Base-by-base conservation (phyloP, 2,113 vertebrate genomes). In the Nesogale talazaci region DNA sequence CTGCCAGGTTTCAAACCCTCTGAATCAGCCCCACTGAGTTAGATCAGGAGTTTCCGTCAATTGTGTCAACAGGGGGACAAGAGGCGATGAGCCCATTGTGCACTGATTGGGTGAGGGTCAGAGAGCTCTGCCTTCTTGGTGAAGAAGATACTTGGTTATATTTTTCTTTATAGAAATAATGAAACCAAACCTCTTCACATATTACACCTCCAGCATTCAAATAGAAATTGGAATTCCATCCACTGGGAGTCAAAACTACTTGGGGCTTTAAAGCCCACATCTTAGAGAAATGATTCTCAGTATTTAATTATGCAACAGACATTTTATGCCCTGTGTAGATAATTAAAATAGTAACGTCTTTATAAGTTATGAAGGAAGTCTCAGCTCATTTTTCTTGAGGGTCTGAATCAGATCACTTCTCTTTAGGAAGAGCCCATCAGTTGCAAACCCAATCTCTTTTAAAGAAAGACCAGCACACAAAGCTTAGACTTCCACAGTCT, bases 271-370 rank as follows among this genome's bases (percentile, higher is more conserved):
- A 69, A 76, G 72, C 16, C 42, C 78, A 29, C 57, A 74, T 52
- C 65, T 92, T 78, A 83, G 80, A 92, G 61, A 76, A 81, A 92
- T 78, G 86, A 34, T 38, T 83, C 4, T 23, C 87, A 23, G 38
- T 46, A 63, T 94, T 78, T 57, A 69, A 31, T 83, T 92, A 93
- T 34, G 42, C 90, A 88, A 65, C 76, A 63, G 36, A 90, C 89
- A 74, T 56, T 91, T 74, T 22, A 29, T 69, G 25, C 36, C 20
- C 31, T 91, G 91, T 81, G 20, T 80, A 59, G 36, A 42, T 52
- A 77, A 78, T 19, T 72, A 63, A 88, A 67, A 22, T 2, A 69
- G 5, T 46, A 74, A 4, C 63, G 10, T 92, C 31, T 87, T 83
- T 70, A 83, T 77, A 42, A 56, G 22, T 76, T 76, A 46, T 79